Conservation (phyloP, 2,888 invertebrate genomes). For the Acanthopleura granulata region DNA sequence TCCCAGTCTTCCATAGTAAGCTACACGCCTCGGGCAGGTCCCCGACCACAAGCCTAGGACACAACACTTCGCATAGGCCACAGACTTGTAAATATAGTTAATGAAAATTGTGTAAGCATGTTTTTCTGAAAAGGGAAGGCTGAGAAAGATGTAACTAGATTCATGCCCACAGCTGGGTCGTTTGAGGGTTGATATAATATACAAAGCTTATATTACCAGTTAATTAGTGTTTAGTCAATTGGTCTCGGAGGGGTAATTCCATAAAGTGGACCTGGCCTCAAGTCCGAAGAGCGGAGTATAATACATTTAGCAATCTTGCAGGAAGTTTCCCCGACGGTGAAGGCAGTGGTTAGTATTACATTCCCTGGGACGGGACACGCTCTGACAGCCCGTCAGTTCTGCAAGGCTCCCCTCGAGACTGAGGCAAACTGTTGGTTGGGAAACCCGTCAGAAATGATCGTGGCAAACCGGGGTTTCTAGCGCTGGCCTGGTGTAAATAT, state of each 20-base stretch:
- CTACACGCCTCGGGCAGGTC: too few species aligned
- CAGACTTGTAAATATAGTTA: too few species aligned
- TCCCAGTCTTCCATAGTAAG: too few species aligned
- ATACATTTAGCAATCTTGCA: neutral
- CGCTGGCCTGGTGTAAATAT: slow-evolving; percentile 16
- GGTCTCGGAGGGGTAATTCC: slow-evolving; percentile 1
- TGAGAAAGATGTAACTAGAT: too few species aligned
- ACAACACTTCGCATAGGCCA: too few species aligned
- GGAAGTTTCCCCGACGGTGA: neutral
- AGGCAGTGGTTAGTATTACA: neutral
- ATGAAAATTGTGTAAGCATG: too few species aligned
- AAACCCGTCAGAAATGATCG: neutral
- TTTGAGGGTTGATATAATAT: too few species aligned
- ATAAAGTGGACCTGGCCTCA: neutral
- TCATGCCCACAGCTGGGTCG: too few species aligned
- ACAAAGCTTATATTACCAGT: neutral
- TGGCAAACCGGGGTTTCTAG: neutral
- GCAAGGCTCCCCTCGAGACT: neutral
- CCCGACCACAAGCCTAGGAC: too few species aligned
- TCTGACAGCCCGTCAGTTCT: slow-evolving; percentile 5
- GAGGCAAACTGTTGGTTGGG: neutral
- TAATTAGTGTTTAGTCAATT: neutral
- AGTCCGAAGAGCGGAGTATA: slow-evolving; percentile 2
- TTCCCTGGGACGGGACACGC: neutral
- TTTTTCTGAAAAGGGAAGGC: too few species aligned